Evolutionary conservation across 1,140 invertebrate species (phyloP).

Genomic region (Drosophila burlai): DNA sequence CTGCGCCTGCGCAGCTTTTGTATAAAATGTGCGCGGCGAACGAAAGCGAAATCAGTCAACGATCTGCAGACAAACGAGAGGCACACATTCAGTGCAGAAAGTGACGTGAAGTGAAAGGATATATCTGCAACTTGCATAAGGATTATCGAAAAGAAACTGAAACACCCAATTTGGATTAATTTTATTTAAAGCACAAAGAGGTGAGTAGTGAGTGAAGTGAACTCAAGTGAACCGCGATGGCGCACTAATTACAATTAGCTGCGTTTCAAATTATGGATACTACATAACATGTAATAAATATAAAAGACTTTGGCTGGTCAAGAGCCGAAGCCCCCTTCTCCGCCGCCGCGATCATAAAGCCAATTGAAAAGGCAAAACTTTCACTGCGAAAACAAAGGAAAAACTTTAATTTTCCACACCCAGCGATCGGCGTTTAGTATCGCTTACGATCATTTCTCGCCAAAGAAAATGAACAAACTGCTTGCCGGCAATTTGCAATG

Average conservation of each 20-base stretch:
- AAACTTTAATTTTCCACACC: constrained; percentile 34
- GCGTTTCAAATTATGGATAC: constrained; percentile 19
- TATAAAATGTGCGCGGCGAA: constrained; percentile 72
- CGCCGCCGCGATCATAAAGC: constrained; percentile 21
- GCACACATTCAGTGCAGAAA: constrained; percentile 58
- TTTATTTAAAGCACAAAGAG: constrained; percentile 48
- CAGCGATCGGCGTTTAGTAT: constrained; percentile 31
- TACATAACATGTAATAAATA: constrained; percentile 15
- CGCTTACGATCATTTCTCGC: constrained; percentile 32
- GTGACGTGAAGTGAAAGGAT: constrained; percentile 74
- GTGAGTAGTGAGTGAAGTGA: constrained; percentile 55
- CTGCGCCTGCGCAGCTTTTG: constrained; percentile 70
- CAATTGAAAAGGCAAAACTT: constrained; percentile 60
- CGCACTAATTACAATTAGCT: constrained; percentile 24
- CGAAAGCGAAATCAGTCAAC: constrained; percentile 82
- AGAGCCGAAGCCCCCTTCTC: background rate
- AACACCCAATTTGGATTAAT: constrained; percentile 47
- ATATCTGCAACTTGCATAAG: constrained; percentile 63
- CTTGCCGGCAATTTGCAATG: constrained; percentile 69
- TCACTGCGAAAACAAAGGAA: constrained; percentile 55
- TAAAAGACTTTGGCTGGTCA: constrained; percentile 15
- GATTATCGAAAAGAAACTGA: constrained; percentile 52
- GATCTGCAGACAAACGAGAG: constrained; percentile 64
- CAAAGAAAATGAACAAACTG: constrained; percentile 36
- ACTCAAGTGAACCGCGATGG: constrained; percentile 29